These are phyloP conservation scores for Chymomyza procnemis DNA, from an alignment of 2,888 invertebrate species.

Conservation along the genomic window DNA sequence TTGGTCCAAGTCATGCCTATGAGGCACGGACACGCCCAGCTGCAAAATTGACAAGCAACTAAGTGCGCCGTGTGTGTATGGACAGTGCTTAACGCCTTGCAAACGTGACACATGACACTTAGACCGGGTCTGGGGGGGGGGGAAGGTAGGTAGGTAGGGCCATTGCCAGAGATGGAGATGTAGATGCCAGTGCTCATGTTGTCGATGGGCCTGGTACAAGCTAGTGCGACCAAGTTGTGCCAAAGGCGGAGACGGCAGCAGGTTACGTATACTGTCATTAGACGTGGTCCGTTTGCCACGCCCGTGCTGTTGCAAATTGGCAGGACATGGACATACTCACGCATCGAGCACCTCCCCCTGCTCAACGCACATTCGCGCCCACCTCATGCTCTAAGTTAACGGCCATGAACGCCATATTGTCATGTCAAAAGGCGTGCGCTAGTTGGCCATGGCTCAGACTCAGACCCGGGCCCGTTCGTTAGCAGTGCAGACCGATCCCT, in stretches of 20 bases:
- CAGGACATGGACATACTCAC: conserved; percentile 27
- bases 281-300: conserved; percentile 68
- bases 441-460: not conserved
- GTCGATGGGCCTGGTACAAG: conserved; percentile 6
- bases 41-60: conserved; percentile 68
- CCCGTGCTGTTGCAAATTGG: conserved; percentile 68
- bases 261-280: conserved; percentile 70
- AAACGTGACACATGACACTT: conserved; percentile 58
- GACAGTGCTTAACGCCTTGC: not conserved
- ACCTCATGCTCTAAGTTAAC: conserved; percentile 1
- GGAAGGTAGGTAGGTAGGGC: no score
- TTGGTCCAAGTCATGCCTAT: conserved; percentile 51
- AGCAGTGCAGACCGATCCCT: conserved; percentile 7
- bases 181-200: conserved; percentile 30
- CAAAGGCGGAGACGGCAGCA: conserved; percentile 24
- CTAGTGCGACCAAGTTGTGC: conserved; percentile 4
- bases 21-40: conserved; percentile 61
- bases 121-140: conserved; percentile 43
- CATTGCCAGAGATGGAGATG: conserved; percentile 28
- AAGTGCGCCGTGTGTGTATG: conserved; percentile 40
- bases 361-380: conserved; percentile 6
- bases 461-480: conserved; percentile 1
- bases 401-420: conserved; percentile 58
- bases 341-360: not conserved
- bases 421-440: conserved; percentile 48